Percentiles rank a stretch among this genome's conserved stretches.
These are phyloP conservation scores for Phalacrocorax carbo DNA, from an alignment of 2,113 vertebrate genomes.

Conservation along the genomic window DNA sequence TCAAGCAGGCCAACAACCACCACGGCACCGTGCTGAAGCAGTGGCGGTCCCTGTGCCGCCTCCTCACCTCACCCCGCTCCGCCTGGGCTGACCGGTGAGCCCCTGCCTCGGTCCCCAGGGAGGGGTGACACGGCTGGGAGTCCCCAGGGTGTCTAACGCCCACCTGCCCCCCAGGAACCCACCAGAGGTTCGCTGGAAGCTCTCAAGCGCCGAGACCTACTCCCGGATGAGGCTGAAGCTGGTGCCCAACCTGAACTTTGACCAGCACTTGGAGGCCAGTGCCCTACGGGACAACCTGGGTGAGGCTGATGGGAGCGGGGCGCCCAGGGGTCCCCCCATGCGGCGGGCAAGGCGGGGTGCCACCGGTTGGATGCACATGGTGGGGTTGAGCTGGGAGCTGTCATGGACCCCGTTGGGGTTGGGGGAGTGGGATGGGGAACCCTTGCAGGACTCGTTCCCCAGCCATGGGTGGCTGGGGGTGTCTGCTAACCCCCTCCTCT, in stretches of 20 bases:
- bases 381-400: background rate
- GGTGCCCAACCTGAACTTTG: constrained; percentile 91
- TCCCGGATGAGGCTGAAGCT: constrained; percentile 96
- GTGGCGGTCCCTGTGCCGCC: constrained; percentile 84
- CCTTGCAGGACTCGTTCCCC: accelerated
- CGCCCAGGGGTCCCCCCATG: accelerated
- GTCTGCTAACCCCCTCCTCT: background rate
- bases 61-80: constrained; percentile 85
- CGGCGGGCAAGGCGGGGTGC: accelerated
- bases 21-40: constrained; percentile 85
- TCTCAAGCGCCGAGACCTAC: constrained; percentile 91
- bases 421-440: background rate
- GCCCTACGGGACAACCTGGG: constrained; percentile 95
- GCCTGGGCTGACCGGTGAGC: constrained; percentile 88
- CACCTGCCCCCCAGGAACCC: constrained; percentile 68
- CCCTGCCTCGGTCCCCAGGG: accelerated
- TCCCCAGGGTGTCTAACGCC: background rate
- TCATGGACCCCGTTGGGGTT: accelerated
- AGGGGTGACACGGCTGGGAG: accelerated
- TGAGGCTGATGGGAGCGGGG: constrained; percentile 37
- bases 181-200: constrained; percentile 81
- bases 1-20: constrained; percentile 86
- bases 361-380: accelerated
- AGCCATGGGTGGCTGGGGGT: accelerated
- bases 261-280: constrained; percentile 88